A percentile compares a stretch with the other conserved stretches of the same genome.
These are phyloP conservation scores for Drosophila repleta DNA, from an alignment of 1,140 invertebrate species.

Conservation along the genomic window DNA sequence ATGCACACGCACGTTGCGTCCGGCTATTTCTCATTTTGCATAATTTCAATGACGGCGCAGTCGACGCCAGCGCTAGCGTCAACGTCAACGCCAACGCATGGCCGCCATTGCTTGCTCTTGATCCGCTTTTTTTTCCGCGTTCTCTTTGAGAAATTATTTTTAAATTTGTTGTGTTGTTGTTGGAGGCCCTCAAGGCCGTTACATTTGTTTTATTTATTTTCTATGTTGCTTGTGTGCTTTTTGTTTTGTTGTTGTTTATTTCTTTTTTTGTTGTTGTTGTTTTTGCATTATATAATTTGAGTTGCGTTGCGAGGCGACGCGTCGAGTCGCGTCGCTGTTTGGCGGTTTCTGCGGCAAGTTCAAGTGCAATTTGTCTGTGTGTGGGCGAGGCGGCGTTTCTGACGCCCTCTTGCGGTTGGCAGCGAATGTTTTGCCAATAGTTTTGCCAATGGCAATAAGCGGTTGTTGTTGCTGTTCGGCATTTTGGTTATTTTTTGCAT, in stretches of 20 bases:
- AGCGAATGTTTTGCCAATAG: conserved; percentile 77
- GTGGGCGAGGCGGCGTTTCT: not conserved
- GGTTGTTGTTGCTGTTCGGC: conserved; percentile 20
- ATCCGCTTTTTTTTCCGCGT: conserved; percentile 51
- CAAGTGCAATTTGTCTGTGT: conserved; percentile 61
- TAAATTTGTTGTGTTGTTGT: conserved; percentile 65
- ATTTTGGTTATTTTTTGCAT: conserved; percentile 65
- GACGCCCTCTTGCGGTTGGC: conserved; percentile 49
- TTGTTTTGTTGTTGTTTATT: conserved; percentile 18
- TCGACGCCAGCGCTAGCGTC: conserved; percentile 18
- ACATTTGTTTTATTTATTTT: conserved; percentile 75
- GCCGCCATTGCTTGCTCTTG: conserved; percentile 62
- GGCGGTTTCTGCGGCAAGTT: conserved; percentile 70
- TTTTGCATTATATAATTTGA: conserved; percentile 74
- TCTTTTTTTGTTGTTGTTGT: conserved; percentile 25
- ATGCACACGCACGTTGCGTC: conserved; percentile 21
- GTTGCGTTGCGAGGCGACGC: conserved; percentile 54
- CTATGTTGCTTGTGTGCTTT: conserved; percentile 47
- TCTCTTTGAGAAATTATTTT: conserved; percentile 78
- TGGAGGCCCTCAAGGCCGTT: conserved; percentile 68
- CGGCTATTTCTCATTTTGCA: conserved; percentile 65
- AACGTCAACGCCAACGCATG: conserved; percentile 59
- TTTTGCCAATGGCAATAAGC: conserved; percentile 72
- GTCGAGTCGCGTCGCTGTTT: conserved; percentile 25
- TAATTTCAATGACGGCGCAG: conserved; percentile 64